Percentiles rank a stretch among this genome's conserved stretches.
Evolutionary conservation across 2,797 vertebrate species (phyloP).

Genomic region (Enteromius treurensis): DNA sequence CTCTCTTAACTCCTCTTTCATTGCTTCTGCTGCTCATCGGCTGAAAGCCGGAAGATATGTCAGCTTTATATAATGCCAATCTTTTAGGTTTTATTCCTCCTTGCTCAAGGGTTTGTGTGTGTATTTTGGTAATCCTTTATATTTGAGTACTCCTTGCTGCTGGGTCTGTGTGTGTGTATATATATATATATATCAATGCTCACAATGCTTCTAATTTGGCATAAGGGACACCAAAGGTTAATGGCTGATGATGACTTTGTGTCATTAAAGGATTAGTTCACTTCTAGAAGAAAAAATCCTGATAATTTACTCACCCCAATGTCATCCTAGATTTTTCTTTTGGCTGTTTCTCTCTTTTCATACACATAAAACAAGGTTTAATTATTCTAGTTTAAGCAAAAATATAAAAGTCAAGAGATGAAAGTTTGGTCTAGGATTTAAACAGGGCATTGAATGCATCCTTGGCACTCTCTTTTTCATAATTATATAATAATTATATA

Average conservation of each 20-base stretch:
- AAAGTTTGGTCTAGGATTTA: neutral
- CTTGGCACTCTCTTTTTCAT: neutral
- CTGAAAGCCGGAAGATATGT: constrained; percentile 39
- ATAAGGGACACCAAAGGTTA: constrained; percentile 6
- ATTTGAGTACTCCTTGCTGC: constrained; percentile 51
- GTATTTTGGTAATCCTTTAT: constrained; percentile 24
- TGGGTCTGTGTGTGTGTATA: constrained; percentile 7
- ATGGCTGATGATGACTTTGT: constrained; percentile 29
- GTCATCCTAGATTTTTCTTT: neutral
- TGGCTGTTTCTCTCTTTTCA: neutral
- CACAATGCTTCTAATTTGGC: constrained; percentile 27
- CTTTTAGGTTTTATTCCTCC: constrained; percentile 51
- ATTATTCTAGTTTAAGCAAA: neutral
- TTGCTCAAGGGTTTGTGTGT: constrained; percentile 58
- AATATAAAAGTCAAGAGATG: constrained; percentile 2
- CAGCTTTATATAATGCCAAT: constrained; percentile 49
- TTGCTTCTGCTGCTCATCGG: constrained; percentile 58
- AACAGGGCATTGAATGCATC: neutral
- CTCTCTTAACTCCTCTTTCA: constrained; percentile 42
- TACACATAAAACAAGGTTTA: neutral
- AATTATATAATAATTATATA: neutral
- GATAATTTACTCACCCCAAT: too few species aligned
- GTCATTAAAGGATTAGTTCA: neutral
- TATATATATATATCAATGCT: constrained; percentile 11
- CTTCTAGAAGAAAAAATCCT: too few species aligned